Base-by-base conservation (phyloP, 1,140 invertebrate species). In the Meloidogyne hapla region DNA sequence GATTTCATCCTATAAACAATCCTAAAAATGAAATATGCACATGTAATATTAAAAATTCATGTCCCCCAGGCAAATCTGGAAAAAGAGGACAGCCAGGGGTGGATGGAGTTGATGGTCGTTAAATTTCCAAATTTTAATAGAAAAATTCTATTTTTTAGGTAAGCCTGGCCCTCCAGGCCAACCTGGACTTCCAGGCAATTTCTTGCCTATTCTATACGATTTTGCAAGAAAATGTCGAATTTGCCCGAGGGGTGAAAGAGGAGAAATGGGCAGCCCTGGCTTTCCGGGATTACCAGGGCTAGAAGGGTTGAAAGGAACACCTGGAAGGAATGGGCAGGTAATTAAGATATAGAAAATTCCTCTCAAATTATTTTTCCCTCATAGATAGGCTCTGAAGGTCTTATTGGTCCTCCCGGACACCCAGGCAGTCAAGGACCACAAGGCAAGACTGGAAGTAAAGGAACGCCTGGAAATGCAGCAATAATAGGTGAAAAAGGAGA, bases 211-310 rank as follows among this genome's bases (percentile, higher is more conserved):
- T 28, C 33, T 8, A 1, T 70, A 56, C 18, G 40, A 70, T 61
- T 70, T 70, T n/a, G 8, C 10, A 18, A 15, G 26, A 18, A 45
- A 42, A 70, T 70, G 69, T 45, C 40, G 69, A 15, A 48, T 70
- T n/a, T 70, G 69, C 61, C 69, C 69, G 8, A 45, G 45, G 8
- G 69, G 69, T 61, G 69, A 70, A 70, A 15, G 45, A 15, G 69
- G 69, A 6, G 38, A 70, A 8, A 18, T 8, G 23, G 69, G 69
- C 18, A 61, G 18, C 13, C 38, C 18, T 1, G 69, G 69, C 23
- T 6, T n/a, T 8, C 28, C 28, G 18, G 65, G 65, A 67, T 18
- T 38, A n/a, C 65, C 21, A 1, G 65, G 65, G 5, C 6, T 33
- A 8, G 65, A 67, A 45, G 69, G 69, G 13, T 18, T 26, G 25